These are phyloP conservation scores for Catotricha subobsoleta DNA, from an alignment of 2,888 invertebrate species.

Conservation along the genomic window DNA sequence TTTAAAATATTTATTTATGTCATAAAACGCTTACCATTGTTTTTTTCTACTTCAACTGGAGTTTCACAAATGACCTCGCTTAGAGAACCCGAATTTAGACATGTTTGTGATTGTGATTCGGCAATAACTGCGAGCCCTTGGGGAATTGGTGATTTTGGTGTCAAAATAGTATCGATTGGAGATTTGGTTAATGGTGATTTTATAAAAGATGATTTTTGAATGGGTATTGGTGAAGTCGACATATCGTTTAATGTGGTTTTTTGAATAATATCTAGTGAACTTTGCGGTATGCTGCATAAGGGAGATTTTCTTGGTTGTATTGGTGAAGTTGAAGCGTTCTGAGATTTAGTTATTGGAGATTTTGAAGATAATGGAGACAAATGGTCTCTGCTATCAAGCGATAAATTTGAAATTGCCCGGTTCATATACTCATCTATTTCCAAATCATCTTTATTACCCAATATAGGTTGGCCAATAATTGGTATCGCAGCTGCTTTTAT, in stretches of 20 bases:
- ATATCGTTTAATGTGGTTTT: constrained; percentile 25
- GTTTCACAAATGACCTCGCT: constrained; percentile 46
- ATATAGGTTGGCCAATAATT: constrained; percentile 5
- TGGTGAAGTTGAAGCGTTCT: constrained; percentile 12
- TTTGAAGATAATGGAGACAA: constrained; percentile 20
- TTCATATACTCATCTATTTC: constrained; percentile 31
- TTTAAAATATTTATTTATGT: too few relatives aligned
- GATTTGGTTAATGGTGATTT: constrained; percentile 15
- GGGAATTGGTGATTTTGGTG: constrained; percentile 30
- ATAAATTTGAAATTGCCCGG: constrained; percentile 28
- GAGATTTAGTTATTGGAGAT: constrained; percentile 13
- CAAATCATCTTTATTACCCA: constrained; percentile 22
- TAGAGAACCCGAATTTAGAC: constrained; percentile 37
- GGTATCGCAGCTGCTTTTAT: constrained; percentile 13
- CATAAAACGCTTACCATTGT: constrained; percentile 28
- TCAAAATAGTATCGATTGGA: constrained; percentile 6
- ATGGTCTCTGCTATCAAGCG: constrained; percentile 27
- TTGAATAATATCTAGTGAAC: constrained; percentile 3
- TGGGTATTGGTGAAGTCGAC: constrained; percentile 28
- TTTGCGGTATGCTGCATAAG: too few relatives aligned
- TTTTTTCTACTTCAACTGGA: constrained; percentile 42
- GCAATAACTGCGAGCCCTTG: constrained; percentile 18
- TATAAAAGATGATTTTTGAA: constrained; percentile 20
- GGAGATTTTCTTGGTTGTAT: too few relatives aligned
- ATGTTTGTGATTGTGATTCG: constrained; percentile 13